Conservation (phyloP, 2,113 vertebrate species). For the Brienomyrus longianalis region DNA sequence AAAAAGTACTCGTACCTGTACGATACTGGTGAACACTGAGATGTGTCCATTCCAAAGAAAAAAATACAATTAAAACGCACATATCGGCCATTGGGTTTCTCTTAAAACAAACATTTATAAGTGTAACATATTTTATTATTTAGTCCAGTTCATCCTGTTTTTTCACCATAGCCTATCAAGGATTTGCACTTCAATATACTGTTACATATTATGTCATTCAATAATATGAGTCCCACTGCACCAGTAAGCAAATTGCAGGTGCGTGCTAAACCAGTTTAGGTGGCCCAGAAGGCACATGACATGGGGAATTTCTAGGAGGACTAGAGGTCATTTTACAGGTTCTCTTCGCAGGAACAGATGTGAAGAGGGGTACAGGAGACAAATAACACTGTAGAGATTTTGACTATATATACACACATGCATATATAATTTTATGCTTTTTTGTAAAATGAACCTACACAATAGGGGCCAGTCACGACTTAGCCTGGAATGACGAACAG, state of each 20-base stretch:
- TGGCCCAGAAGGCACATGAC: neutral
- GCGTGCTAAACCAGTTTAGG: neutral
- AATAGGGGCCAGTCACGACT: neutral
- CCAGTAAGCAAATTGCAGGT: neutral
- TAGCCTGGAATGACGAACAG: neutral
- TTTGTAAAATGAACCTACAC: neutral
- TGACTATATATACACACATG: neutral
- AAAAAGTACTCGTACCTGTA: neutral
- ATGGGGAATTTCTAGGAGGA: neutral
- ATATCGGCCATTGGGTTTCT: neutral
- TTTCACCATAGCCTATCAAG: neutral
- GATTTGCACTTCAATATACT: neutral
- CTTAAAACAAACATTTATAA: neutral
- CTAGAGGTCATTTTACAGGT: neutral
- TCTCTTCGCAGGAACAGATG: neutral
- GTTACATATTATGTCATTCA: neutral
- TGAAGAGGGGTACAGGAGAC: neutral
- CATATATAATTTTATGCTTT: neutral
- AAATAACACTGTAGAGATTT: neutral
- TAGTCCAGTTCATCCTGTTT: neutral
- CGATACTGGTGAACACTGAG: neutral
- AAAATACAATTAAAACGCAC: neutral
- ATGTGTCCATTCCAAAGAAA: neutral
- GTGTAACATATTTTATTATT: neutral
- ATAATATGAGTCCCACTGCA: neutral